Conservation (phyloP, 2,888 invertebrate species). For the Pharmacophagus antenor region DNA sequence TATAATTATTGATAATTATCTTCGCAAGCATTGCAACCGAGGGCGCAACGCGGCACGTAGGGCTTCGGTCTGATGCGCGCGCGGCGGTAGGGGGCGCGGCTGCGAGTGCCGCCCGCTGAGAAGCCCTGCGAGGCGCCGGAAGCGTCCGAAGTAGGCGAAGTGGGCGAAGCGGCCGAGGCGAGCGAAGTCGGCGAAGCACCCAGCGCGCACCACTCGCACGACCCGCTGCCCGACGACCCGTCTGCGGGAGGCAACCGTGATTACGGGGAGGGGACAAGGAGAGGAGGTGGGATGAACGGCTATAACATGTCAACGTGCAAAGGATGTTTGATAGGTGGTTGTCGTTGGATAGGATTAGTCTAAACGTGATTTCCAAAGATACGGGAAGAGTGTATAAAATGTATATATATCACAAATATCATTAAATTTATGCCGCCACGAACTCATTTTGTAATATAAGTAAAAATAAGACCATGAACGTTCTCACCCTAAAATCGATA, state of each 20-base stretch:
- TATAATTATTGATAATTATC: conserved; percentile 29
- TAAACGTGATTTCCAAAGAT: too few species aligned
- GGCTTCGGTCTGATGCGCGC: conserved; percentile 34
- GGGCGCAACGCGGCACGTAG: conserved; percentile 24
- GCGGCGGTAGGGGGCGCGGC: conserved; percentile 36
- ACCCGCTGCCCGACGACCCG: conserved; percentile 56
- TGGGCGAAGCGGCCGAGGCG: conserved; percentile 28
- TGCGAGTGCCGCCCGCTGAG: conserved; percentile 36
- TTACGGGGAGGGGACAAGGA: conserved; percentile 33
- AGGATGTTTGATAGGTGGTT: background rate
- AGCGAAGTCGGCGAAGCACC: conserved; percentile 39
- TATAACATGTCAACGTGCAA: background rate
- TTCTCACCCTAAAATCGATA: background rate
- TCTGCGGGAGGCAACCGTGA: conserved; percentile 48
- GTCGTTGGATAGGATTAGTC: background rate
- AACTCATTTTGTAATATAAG: too few species aligned
- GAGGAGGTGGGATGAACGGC: conserved; percentile 14
- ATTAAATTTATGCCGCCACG: too few species aligned
- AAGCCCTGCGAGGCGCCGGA: conserved; percentile 34
- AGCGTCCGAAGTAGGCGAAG: conserved; percentile 31
- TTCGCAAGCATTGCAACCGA: conserved; percentile 34
- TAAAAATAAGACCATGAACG: conserved; percentile 29
- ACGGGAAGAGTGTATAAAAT: too few species aligned
- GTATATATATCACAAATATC: too few species aligned
- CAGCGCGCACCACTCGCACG: conserved; percentile 63